A percentile compares a stretch with the other conserved stretches of the same genome.
Evolutionary conservation across 2,113 vertebrate species (phyloP).

Genomic region (Tringa solitaria): DNA sequence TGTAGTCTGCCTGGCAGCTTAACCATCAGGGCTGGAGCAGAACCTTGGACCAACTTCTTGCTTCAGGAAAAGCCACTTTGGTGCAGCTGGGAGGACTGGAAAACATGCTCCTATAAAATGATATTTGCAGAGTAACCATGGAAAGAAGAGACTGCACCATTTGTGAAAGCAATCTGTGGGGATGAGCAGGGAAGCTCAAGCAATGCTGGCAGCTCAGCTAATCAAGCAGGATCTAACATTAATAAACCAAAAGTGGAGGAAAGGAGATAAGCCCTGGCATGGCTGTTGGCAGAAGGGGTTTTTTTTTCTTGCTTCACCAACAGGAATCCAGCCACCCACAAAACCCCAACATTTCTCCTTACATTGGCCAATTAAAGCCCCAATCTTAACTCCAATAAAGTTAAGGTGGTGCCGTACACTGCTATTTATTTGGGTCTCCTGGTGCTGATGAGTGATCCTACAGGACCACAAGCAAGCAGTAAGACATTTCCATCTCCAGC

Average conservation of each 20-base stretch:
- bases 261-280: not conserved
- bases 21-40: not conserved
- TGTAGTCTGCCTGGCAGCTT: not conserved
- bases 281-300: not conserved
- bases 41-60: not conserved
- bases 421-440: not conserved
- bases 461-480: not conserved
- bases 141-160: not conserved
- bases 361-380: not conserved
- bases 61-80: not conserved
- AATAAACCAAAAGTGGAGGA: not conserved
- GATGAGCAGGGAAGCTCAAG: not conserved
- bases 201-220: not conserved
- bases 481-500: not conserved
- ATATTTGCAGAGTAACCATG: not conserved
- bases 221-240: not conserved
- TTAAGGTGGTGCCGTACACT: not conserved
- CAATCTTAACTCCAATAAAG: accelerated
- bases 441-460: not conserved
- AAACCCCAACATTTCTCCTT: not conserved
- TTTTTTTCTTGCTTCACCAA: not conserved
- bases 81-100: not conserved
- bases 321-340: not conserved
- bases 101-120: not conserved
- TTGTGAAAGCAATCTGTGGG: not conserved